A percentile compares a stretch with the other conserved stretches of the same genome.
phyloP scores from a whole-genome alignment of 2,888 invertebrate genomes.

The Conistra vaccinii region DNA sequence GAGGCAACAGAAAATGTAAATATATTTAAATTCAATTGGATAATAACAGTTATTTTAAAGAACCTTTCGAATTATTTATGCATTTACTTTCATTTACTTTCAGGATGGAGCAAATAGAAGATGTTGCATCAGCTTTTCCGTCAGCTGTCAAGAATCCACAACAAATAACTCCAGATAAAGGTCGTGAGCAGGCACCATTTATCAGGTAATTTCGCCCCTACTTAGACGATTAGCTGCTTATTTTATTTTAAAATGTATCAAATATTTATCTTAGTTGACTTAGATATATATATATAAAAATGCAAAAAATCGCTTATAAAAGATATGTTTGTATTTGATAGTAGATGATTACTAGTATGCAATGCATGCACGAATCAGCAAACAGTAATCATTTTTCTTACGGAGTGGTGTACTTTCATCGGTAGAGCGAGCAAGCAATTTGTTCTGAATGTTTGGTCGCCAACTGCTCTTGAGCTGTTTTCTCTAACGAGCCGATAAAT shows the following conservation, averaged over 20 bases:
- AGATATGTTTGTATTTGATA: slow-evolving; percentile 57
- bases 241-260: background rate
- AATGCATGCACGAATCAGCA: slow-evolving; percentile 69
- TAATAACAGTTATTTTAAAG: slow-evolving; percentile 35
- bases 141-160: slow-evolving; percentile 71
- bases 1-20: slow-evolving; percentile 84
- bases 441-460: slow-evolving; percentile 81
- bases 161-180: slow-evolving; percentile 69
- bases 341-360: slow-evolving; percentile 67
- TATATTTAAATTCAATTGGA: slow-evolving; percentile 48
- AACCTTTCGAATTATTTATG: slow-evolving; percentile 19
- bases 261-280: slow-evolving; percentile 18
- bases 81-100: slow-evolving; percentile 66
- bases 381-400: slow-evolving; percentile 76
- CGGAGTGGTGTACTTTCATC: slow-evolving; percentile 78
- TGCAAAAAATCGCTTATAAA: slow-evolving; percentile 1
- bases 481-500: slow-evolving; percentile 80
- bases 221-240: slow-evolving; percentile 12
- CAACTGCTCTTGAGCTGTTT: slow-evolving; percentile 75
- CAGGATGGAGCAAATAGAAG: slow-evolving; percentile 80
- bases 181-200: slow-evolving; percentile 70
- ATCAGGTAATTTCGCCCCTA: slow-evolving; percentile 70
- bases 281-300: slow-evolving; percentile 11
- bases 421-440: slow-evolving; percentile 83
- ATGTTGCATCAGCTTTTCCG: slow-evolving; percentile 75